Evolutionary conservation across 2,888 invertebrate genomes (phyloP), one percentile per base, ranked within the genome.

Genomic region (Hermaeophaga mercurialis): DNA sequence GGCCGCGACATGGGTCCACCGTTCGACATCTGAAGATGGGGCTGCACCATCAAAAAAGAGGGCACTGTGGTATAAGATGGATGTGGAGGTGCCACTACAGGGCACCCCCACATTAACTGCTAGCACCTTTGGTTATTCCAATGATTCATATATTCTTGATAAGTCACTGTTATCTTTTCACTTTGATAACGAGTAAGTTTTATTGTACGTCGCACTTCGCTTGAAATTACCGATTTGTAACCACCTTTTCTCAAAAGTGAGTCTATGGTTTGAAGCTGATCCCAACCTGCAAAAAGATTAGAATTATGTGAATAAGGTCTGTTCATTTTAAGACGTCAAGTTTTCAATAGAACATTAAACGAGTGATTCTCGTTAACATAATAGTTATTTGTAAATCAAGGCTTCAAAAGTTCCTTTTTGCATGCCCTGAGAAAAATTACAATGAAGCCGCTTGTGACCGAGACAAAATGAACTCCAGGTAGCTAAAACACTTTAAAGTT

Each of bases 221-320:
- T 85, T n/a, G 93, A 93, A 62, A 96, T 94, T 50, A 84, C 80
- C 19, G 95, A 92, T 77, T 94, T 94, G 81, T 89, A 97, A 43
- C 99, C 99, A 65, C 97, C 98, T 81, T 99, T 99, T 67, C 96
- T 87, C 63, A 99, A 84, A 61, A 99, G 81, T 33, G 97, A 96
- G 80, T 99, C 98, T 73, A 99, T 96, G 17, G 99, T 99, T 81
- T 98, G 96, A 66, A 93, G 86, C 80, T 95, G 94, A 85, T 98
- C 94, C 99, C 99, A 99, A 70, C 97, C 97, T 97, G 79, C 15
- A 36, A 41, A 22, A 3, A 6, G n/a, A n/a, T n/a, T n/a, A n/a
- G n/a, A n/a, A n/a, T n/a, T n/a, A n/a, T n/a, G n/a, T n/a, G n/a
- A n/a, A n/a, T n/a, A n/a, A n/a, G n/a, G n/a, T n/a, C n/a, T n/a